Evolutionary conservation across 2,113 vertebrate species (phyloP).

Genomic region (Myrmecobius fasciatus): DNA sequence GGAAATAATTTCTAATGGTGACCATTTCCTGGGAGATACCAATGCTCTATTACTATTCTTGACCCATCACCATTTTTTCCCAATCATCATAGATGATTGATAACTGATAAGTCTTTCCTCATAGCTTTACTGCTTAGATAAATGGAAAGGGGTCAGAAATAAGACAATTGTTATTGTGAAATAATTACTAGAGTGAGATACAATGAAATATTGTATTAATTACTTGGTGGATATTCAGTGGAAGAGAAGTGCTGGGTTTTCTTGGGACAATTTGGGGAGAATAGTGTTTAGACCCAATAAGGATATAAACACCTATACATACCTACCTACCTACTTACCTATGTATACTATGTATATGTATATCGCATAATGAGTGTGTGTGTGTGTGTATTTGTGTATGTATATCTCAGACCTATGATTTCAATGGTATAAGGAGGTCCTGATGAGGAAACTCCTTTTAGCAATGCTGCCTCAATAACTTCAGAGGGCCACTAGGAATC

Average conservation of each 20-base stretch:
- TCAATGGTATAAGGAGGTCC: background rate
- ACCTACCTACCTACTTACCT: too few relatives aligned
- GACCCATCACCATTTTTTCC: background rate
- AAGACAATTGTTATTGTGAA: background rate
- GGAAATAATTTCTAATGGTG: background rate
- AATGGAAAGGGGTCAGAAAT: background rate
- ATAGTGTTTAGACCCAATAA: conserved; percentile 15
- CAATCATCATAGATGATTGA: background rate
- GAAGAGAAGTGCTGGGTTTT: background rate
- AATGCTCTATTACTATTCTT: background rate
- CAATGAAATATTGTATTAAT: background rate
- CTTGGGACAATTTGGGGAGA: background rate
- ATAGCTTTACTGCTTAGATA: background rate
- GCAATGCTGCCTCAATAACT: background rate
- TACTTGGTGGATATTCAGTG: conserved; percentile 10
- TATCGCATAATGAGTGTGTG: too few relatives aligned
- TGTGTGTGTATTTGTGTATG: too few relatives aligned
- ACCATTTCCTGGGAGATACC: background rate
- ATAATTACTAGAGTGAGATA: background rate
- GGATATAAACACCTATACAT: background rate
- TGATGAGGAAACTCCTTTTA: background rate
- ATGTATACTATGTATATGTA: background rate
- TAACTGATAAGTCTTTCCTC: background rate
- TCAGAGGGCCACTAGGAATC: background rate
- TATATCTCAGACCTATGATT: too few relatives aligned